Evolutionary conservation across 2,797 vertebrate genomes (phyloP), one percentile per base, ranked within the genome.

Genomic region (Mormyrus hasselquistii): DNA sequence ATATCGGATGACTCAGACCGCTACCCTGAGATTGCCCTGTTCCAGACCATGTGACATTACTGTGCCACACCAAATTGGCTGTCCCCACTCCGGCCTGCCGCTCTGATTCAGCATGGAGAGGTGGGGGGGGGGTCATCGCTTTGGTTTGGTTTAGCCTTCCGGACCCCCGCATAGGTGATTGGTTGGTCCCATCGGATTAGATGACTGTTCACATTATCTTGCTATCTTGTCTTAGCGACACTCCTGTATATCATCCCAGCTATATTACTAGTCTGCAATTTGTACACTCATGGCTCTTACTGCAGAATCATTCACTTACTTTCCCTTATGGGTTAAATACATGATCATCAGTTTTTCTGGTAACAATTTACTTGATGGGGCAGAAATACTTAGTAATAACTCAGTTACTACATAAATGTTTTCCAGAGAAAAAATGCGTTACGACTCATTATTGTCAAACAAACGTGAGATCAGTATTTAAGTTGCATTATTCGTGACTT

Each of bases 1-100:
- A 53, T 90, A 90, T 82, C 73, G 62, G 79, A 84, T 84, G 73
- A 88, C 87, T 88, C 25, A 69, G 62, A 34, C 62, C n/a, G 62
- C 25, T 62, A n/a, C 57, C 57, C n/a, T 7, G 7, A 62, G 57
- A 62, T 62, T 10, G 10, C 10, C 49, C 10, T 44, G 2, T 84
- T 85, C 34, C 34, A 47, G 7, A 22, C 55, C 41, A 44, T 29
- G 88, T 69, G 62, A 69, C 62, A 69, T 69, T 34, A 14, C 25
- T 12, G 55, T 44, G 69, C 22, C 55, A 55, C 25, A 19, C 22
- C 53, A 55, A 84, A 88, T 82, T 55, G 62, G 79, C 62, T 52
- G 55, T 16, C 65, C 85, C 25, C 10, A 22, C 22, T 25, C 10
- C 59, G 1, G 73, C 52, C 34, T 89, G 85, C 29, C 53, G 14